A percentile compares a stretch with the other conserved stretches of the same genome.
phyloP scores from a whole-genome alignment of 2,113 vertebrate genomes.

The Psilopsiagon aurifrons region DNA sequence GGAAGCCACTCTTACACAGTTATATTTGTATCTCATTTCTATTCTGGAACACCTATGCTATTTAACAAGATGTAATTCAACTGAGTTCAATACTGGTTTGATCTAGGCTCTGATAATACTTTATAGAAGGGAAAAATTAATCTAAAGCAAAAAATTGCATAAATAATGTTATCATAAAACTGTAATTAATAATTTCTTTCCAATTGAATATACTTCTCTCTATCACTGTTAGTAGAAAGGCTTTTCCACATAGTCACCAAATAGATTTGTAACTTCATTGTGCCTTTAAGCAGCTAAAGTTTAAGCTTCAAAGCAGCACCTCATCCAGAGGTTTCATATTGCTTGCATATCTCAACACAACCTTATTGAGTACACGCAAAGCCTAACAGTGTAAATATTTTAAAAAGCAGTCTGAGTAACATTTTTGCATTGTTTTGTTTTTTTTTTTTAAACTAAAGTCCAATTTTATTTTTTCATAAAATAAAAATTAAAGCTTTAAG shows the following conservation, averaged over 20 bases:
- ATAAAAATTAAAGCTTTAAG: neutral
- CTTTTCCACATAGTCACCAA: neutral
- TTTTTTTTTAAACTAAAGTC: neutral
- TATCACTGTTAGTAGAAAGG: neutral
- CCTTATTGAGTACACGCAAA: neutral
- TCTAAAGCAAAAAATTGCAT: neutral
- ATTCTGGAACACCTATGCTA: neutral
- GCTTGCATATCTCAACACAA: neutral
- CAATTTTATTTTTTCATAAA: neutral
- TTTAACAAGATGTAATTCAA: neutral
- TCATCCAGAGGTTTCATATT: neutral
- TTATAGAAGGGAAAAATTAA: neutral
- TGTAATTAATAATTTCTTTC: neutral
- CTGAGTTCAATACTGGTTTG: neutral
- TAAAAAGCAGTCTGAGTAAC: neutral
- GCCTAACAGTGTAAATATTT: neutral
- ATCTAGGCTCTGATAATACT: neutral
- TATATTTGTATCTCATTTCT: neutral
- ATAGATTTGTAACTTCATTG: neutral
- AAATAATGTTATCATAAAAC: neutral
- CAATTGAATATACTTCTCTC: neutral
- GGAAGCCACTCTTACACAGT: neutral
- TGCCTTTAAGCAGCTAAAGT: neutral
- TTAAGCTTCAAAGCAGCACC: neutral
- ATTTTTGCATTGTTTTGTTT: neutral